Conservation (phyloP, 2,113 vertebrate species). For the Raja brachyura region DNA sequence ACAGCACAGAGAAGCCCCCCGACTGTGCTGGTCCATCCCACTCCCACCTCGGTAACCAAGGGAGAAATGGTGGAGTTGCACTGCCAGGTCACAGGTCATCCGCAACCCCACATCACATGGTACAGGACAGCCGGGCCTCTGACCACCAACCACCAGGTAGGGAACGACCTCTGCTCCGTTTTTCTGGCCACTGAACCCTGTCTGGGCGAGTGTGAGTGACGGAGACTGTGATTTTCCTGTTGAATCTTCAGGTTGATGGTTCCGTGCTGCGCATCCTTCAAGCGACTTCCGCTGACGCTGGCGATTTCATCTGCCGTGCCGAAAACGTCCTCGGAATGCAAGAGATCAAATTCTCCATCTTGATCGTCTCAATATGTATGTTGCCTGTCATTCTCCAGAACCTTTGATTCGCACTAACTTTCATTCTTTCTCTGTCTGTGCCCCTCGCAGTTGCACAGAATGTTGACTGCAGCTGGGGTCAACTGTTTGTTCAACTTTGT, state of each 20-base stretch:
- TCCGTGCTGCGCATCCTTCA: conserved; percentile 71
- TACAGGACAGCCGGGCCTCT: conserved; percentile 60
- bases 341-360: conserved; percentile 72
- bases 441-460: background rate
- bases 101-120: conserved; percentile 76
- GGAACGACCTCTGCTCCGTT: background rate
- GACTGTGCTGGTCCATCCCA: conserved; percentile 69
- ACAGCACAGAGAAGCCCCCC: conserved; percentile 47
- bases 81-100: conserved; percentile 69
- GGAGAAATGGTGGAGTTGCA: conserved; percentile 81
- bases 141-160: conserved; percentile 76
- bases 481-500: too few relatives aligned
- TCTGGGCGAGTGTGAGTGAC: background rate
- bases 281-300: conserved; percentile 65
- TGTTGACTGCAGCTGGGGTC: background rate
- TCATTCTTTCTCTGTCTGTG: background rate
- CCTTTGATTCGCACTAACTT: background rate
- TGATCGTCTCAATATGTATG: conserved; percentile 55
- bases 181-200: background rate
- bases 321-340: conserved; percentile 48
- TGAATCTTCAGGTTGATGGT: conserved; percentile 60
- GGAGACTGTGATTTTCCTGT: background rate
- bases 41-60: conserved; percentile 63
- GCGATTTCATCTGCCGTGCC: conserved; percentile 79
- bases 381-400: background rate